phyloP scores from a whole-genome alignment of 2,888 invertebrate species.

The Sipha maydis region DNA sequence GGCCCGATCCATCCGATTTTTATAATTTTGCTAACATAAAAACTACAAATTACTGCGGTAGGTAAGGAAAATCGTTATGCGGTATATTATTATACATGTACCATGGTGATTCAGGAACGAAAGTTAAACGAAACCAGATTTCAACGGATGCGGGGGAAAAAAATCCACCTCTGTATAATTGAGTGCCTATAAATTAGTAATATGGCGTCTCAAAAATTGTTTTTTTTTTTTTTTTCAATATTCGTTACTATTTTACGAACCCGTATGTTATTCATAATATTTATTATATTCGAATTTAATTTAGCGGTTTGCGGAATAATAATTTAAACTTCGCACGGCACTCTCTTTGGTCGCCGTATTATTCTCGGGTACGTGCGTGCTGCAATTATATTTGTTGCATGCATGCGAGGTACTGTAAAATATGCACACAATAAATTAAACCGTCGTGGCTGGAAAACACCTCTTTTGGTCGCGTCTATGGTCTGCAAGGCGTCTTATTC shows the following conservation, averaged over 20 bases:
- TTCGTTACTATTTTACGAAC: background rate
- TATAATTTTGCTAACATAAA: no score
- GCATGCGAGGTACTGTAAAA: no score
- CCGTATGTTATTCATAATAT: background rate
- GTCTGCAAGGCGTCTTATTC: background rate
- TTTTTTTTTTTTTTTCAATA: no score
- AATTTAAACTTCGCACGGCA: background rate
- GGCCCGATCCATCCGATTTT: no score
- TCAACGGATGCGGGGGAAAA: background rate
- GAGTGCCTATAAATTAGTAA: background rate
- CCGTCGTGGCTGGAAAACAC: background rate
- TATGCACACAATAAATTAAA: no score
- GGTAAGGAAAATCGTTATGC: no score
- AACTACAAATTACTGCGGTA: no score
- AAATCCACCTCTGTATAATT: background rate
- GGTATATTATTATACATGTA: background rate
- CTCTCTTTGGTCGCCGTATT: no score
- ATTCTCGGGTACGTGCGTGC: no score
- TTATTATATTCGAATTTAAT: background rate
- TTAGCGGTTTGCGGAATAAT: background rate
- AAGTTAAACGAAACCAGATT: background rate
- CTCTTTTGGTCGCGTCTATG: background rate
- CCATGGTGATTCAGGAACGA: background rate
- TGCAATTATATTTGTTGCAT: no score
- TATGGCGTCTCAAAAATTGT: background rate